phyloP scores from a whole-genome alignment of 2,888 invertebrate species.

The Willowsia nigromaculata region DNA sequence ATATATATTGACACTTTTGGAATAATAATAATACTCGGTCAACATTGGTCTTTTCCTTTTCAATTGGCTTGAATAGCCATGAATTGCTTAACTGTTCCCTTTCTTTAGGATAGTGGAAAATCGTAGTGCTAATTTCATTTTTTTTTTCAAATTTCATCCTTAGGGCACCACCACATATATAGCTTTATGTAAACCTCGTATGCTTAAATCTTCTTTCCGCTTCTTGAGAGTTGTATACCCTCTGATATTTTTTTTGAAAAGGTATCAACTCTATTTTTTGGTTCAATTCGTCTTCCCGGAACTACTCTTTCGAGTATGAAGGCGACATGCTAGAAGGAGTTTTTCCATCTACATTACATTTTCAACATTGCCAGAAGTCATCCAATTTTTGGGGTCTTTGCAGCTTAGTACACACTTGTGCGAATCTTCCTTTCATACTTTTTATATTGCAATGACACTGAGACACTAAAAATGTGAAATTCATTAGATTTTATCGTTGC shows the following conservation, averaged over 20 bases:
- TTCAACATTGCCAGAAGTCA: slow-evolving; percentile 17
- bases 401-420: not conserved
- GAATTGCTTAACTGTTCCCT: slow-evolving; percentile 22
- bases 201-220: not conserved
- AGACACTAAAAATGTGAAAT: not conserved
- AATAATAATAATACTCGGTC: slow-evolving; percentile 23
- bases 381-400: slow-evolving; percentile 33
- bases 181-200: not conserved
- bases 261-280: not conserved
- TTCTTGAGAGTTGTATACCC: not conserved
- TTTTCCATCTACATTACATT: not conserved
- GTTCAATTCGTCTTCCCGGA: not conserved
- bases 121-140: not conserved
- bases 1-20: not conserved
- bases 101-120: not conserved
- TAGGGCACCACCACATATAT: too few relatives aligned
- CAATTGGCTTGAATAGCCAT: slow-evolving; percentile 34
- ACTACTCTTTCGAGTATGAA: not conserved
- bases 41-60: slow-evolving; percentile 36
- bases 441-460: not conserved
- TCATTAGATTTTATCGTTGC: too few relatives aligned
- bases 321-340: not conserved
- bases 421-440: not conserved
- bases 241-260: not conserved
- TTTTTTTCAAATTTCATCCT: too few relatives aligned